Percentiles rank a stretch among this genome's conserved stretches.
These are phyloP conservation scores for Psix sp. DNA, from an alignment of 1,140 invertebrate species.

Conservation along the genomic window DNA sequence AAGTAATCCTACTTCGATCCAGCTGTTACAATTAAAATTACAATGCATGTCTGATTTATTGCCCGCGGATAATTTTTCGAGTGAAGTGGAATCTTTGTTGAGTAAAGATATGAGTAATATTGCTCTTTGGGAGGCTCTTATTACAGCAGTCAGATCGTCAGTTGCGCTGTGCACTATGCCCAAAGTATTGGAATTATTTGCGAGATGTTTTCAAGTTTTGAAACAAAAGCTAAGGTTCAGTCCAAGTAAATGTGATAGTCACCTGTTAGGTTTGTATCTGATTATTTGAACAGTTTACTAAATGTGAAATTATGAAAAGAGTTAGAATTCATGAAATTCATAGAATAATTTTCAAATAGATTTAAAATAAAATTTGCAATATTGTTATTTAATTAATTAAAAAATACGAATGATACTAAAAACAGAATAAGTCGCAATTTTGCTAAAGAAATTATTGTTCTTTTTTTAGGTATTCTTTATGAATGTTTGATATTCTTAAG, in stretches of 20 bases:
- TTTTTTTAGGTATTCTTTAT: conserved; percentile 76
- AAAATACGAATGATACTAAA: no score
- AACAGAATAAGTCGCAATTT: no score
- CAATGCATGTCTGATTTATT: conserved; percentile 74
- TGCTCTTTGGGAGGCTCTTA: conserved; percentile 79
- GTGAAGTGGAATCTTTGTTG: conserved; percentile 76
- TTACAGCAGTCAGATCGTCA: conserved; percentile 79
- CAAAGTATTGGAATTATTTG: conserved; percentile 78
- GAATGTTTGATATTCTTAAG: conserved; percentile 81
- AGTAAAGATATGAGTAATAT: conserved; percentile 78
- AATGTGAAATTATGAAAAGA: no score
- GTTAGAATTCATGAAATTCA: no score
- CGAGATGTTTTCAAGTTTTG: conserved; percentile 78
- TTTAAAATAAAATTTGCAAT: no score
- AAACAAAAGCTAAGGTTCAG: conserved; percentile 71
- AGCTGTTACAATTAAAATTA: conserved; percentile 76
- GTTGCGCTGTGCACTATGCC: conserved; percentile 80
- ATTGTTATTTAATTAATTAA: no score
- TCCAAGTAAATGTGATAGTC: conserved; percentile 62
- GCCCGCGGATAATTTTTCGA: conserved; percentile 76
- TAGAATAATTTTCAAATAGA: no score
- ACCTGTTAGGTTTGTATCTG: conserved; percentile 62
- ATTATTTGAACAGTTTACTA: neutral
- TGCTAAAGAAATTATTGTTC: neutral
- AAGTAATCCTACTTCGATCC: conserved; percentile 73